Conservation (phyloP, 2,797 vertebrate genomes). For the Gephyroberyx darwinii region DNA sequence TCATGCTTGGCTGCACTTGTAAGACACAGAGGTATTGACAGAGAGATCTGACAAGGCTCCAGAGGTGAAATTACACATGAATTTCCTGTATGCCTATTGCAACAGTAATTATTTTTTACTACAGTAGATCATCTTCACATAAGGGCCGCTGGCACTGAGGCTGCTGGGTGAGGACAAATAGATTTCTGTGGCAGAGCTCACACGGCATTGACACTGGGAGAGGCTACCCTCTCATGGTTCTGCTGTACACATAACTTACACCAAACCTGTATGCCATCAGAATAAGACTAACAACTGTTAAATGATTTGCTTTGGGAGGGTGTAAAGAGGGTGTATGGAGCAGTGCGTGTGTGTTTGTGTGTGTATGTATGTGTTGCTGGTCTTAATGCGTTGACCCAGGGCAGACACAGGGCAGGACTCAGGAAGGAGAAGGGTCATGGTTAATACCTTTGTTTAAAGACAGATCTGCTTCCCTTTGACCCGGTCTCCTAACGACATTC, state of each 20-base stretch:
- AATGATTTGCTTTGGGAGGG: background rate
- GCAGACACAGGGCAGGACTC: conserved; percentile 67
- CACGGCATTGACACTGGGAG: conserved; percentile 26
- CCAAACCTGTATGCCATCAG: too few species aligned
- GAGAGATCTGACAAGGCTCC: conserved; percentile 47
- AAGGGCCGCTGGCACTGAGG: conserved; percentile 39
- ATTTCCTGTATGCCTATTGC: conserved; percentile 59
- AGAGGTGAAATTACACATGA: conserved; percentile 47
- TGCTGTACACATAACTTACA: background rate
- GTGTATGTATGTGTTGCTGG: conserved; percentile 27
- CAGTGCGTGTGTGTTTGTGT: background rate
- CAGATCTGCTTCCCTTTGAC: conserved; percentile 73
- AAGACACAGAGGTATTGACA: conserved; percentile 61
- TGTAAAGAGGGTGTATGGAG: too few species aligned
- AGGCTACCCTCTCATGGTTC: conserved; percentile 2
- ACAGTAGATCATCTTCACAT: conserved; percentile 40
- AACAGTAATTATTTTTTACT: conserved; percentile 56
- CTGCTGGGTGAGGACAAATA: background rate
- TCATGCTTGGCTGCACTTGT: conserved; percentile 54
- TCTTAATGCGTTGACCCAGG: conserved; percentile 63
- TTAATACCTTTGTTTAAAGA: conserved; percentile 83
- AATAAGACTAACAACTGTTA: background rate
- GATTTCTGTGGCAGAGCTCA: conserved; percentile 47
- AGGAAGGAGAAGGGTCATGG: conserved; percentile 77
- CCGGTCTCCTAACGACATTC: conserved; percentile 59